Evolutionary conservation across 2,113 vertebrate genomes (phyloP), one percentile per base, ranked within the genome.

Genomic region (Boulengeromyrus knoepffleri): DNA sequence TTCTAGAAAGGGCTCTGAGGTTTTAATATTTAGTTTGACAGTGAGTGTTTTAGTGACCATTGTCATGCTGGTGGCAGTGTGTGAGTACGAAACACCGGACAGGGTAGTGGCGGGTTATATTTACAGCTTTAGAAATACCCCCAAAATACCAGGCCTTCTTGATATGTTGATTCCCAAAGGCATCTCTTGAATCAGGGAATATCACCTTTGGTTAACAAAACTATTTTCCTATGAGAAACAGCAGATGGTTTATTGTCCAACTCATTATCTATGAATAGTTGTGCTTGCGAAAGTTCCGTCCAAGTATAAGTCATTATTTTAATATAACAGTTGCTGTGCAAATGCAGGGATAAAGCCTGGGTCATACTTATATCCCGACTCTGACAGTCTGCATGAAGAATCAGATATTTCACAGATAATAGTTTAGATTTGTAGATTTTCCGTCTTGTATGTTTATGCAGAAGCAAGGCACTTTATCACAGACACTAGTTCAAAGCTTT

Each of bases 1-100:
- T 31, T 52, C 50, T 36, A 36, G 39, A 17, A 89, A 19, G 36
- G 80, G 5, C 47, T 80, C 31, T 12, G 88, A 52, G 21, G 56
- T 87, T 88, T 88, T 5, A 91, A 91, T 85, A 91, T 90, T 91
- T 91, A 3, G 92, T 92, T 91, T 87, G 74, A 85, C 24, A 31
- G 84, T 89, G 85, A 89, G 24, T 36, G 74, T 83, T 77, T 85
- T 77, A 39, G 24, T 27, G 46, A 89, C 31, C 24, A 31, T 31
- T 88, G 70, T 87, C 62, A 92, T 21, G 77, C 90, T 27, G 88
- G 46, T 52, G 45, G n/a, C 88, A 89, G 45, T 88, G 31, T 70
- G 85, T 66, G 77, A 80, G 85, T 87, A 80, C 19, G 88, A 13
- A 45, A 70, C 39, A 70, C 90, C 66, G 88, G 85, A 49, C 88